Percentiles rank a stretch among this genome's conserved stretches.
Conservation (phyloP, 1,140 invertebrate genomes). For the Thereuonema tuberculata region DNA sequence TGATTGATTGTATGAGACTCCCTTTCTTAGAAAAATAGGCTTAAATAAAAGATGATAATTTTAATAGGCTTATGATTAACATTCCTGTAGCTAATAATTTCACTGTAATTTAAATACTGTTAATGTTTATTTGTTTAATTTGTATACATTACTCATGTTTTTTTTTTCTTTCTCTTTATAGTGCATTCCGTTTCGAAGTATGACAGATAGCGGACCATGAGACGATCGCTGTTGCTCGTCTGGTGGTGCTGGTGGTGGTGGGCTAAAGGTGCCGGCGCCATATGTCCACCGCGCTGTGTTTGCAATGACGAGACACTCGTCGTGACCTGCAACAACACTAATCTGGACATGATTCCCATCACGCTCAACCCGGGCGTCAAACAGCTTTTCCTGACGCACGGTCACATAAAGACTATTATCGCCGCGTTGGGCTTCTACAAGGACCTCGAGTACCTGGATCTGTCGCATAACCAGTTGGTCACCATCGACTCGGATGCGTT, state of each 20-base stretch:
- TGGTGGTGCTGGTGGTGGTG: slow-evolving; percentile 5
- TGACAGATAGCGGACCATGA: too few species aligned
- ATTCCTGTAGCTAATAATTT: too few species aligned
- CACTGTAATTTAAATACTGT: too few species aligned
- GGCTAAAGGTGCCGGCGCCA: slow-evolving; percentile 25
- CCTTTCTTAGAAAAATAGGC: too few species aligned
- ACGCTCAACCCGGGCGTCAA: slow-evolving; percentile 55
- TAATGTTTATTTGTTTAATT: too few species aligned
- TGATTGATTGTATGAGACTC: too few species aligned
- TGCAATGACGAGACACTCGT: slow-evolving; percentile 77
- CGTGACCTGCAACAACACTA: slow-evolving; percentile 69
- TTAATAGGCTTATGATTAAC: too few species aligned
- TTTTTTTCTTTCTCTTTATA: too few species aligned
- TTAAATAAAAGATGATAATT: too few species aligned
- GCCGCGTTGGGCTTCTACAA: slow-evolving; percentile 71
- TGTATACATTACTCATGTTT: too few species aligned
- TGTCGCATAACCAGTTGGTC: slow-evolving; percentile 50
- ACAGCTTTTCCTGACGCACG: slow-evolving; percentile 49
- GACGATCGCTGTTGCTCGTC: too few species aligned
- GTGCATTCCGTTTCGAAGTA: too few species aligned
- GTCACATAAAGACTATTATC: slow-evolving; percentile 3
- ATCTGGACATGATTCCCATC: slow-evolving; percentile 75
- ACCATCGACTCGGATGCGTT: neutral
- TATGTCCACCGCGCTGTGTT: slow-evolving; percentile 61
- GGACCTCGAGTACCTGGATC: slow-evolving; percentile 63